These are phyloP conservation scores for Musca domestica DNA, from an alignment of 1,140 invertebrate species.

Conservation along the genomic window DNA sequence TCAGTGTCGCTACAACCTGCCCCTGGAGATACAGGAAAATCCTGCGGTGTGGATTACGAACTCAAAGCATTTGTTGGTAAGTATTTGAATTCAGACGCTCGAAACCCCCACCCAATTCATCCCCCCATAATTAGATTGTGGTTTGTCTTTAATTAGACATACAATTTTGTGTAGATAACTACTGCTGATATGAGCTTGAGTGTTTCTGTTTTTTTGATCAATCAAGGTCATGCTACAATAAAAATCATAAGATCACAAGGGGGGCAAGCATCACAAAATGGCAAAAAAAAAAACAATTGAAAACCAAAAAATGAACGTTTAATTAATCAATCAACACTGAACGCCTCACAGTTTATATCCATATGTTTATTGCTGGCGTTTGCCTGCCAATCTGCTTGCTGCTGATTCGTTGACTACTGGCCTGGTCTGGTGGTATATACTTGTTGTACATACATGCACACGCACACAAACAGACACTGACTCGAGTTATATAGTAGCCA, in stretches of 20 bases:
- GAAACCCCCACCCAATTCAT: not conserved
- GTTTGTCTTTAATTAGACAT: not conserved
- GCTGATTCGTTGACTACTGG: too few relatives aligned
- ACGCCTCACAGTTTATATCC: too few relatives aligned
- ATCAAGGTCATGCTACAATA: constrained; percentile 3
- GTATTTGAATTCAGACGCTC: constrained; percentile 27
- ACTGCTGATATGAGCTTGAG: not conserved
- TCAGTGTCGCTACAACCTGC: constrained; percentile 95
- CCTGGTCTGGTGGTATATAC: too few relatives aligned
- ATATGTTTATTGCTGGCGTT: too few relatives aligned
- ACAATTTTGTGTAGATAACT: not conserved
- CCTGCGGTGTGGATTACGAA: constrained; percentile 99
- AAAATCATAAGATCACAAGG: constrained; percentile 13
- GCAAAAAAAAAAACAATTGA: not conserved
- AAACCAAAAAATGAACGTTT: constrained; percentile 10
- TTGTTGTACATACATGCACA: too few relatives aligned
- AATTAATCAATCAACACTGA: constrained; percentile 17
- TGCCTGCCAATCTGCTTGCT: too few relatives aligned
- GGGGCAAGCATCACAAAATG: not conserved
- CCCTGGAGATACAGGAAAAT: constrained; percentile 90
- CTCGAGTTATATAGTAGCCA: too few relatives aligned
- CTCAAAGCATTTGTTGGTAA: constrained; percentile 65
- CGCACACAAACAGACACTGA: too few relatives aligned
- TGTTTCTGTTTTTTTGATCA: not conserved
- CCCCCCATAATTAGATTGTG: not conserved